Percentiles rank a stretch among this genome's conserved stretches.
These are phyloP conservation scores for Argentina silus DNA, from an alignment of 2,797 vertebrate species.

Conservation along the genomic window DNA sequence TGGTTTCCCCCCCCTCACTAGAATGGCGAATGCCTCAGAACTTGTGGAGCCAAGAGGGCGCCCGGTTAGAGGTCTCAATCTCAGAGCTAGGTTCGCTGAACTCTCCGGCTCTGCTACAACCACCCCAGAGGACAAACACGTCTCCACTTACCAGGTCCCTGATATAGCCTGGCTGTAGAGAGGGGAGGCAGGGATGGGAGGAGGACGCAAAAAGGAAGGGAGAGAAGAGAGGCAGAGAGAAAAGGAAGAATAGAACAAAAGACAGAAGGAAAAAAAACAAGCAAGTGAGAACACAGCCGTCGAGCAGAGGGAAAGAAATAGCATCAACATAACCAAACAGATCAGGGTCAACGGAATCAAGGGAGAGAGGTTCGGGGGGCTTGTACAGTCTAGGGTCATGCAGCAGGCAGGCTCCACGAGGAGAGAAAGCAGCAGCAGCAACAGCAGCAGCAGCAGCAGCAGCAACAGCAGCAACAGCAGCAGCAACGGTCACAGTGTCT, in stretches of 20 bases:
- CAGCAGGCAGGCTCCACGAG: constrained; percentile 48
- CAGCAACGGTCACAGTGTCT: constrained; percentile 10
- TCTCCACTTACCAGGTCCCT: constrained; percentile 98
- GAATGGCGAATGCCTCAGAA: too few species aligned
- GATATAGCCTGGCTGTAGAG: constrained; percentile 96
- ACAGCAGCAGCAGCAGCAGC: constrained; percentile 6
- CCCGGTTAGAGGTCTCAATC: too few species aligned
- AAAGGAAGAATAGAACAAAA: constrained; percentile 76
- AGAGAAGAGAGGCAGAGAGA: constrained; percentile 73
- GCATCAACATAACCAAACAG: constrained; percentile 17
- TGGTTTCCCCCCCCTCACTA: too few species aligned
- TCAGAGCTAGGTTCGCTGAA: constrained; percentile 12
- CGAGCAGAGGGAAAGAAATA: constrained; percentile 46
- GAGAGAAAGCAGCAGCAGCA: constrained; percentile 57
- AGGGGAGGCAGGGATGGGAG: constrained; percentile 72
- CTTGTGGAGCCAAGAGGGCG: too few species aligned
- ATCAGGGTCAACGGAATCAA: constrained; percentile 8
- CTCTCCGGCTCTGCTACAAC: constrained; percentile 33
- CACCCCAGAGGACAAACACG: constrained; percentile 43
- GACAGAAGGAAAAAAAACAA: constrained; percentile 78
- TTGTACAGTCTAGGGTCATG: constrained; percentile 44
- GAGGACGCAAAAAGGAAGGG: constrained; percentile 76
- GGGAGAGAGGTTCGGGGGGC: neutral
- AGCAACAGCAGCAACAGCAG: constrained; percentile 23
- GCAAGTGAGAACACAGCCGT: constrained; percentile 59